Evolutionary conservation across 2,113 vertebrate species (phyloP), one percentile per base, ranked within the genome.

Genomic region (Tilapia sparmanii): DNA sequence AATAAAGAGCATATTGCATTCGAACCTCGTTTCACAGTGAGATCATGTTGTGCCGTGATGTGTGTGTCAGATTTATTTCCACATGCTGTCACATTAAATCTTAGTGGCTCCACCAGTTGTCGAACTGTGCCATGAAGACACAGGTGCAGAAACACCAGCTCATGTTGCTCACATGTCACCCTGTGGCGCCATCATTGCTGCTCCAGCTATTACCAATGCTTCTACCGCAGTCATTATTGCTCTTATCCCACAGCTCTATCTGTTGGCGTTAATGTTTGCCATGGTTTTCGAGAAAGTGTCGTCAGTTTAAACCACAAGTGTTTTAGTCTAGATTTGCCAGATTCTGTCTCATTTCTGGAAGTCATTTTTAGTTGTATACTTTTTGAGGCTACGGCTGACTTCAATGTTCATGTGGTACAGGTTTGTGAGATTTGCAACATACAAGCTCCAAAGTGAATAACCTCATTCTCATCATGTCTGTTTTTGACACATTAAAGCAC

Each of bases 81-180:
- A 71, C 29, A 61, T 79, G 12, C 54, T 85, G 83, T 86, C 83
- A 42, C 29, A 33, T 80, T 89, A 92, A 87, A 91, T 91, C 90
- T 89, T 54, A 53, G 12, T 9, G 18, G 79, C 80, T 86, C 24
- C 38, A 35, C n/a, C 89, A 89, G 82, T 85, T 91, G 82, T 61
- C 81, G 40, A 42, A 71, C 57, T 66, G 13, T 35, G 55, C 79
- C 63, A 24, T 1, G 35, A 86, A 52, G 78, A 76, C 92, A 91
- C 88, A 92, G 85, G 87, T 91, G 93, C 16, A 11, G 54, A 10
- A 59, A 86, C 29, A 31, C 8, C 35, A 76, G 82, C 82, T 93
- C 88, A 42, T 84, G 59, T 84, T 90, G 68, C 86, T 84, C 47
- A 78, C 63, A 84, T 63, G 84, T 82, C 88, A 86, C 26, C 24